Evolutionary conservation across 2,797 vertebrate species (phyloP).

Genomic region (Lithobates pipiens): DNA sequence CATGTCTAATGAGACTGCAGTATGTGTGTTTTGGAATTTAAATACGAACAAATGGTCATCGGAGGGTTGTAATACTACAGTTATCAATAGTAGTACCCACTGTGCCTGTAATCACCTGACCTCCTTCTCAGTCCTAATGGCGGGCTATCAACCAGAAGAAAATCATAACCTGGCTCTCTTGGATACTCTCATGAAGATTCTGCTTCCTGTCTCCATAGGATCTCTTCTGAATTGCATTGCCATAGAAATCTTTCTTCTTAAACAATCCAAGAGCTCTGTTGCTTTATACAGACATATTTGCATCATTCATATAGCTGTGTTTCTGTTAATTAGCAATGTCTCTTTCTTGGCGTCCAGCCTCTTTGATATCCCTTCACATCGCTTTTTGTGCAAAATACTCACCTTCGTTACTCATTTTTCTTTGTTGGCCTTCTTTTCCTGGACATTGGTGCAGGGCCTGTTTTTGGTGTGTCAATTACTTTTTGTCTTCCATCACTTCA

Average conservation of each 20-base stretch:
- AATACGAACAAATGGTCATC: slow-evolving; percentile 15
- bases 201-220: slow-evolving; percentile 19
- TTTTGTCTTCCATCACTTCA: slow-evolving; percentile 47
- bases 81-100: background rate
- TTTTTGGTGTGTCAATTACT: slow-evolving; percentile 20
- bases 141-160: background rate
- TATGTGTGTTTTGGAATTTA: slow-evolving; percentile 33
- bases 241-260: slow-evolving; percentile 21
- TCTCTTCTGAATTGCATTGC: slow-evolving; percentile 38
- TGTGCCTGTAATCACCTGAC: slow-evolving; percentile 45
- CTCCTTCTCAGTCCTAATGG: slow-evolving; percentile 44
- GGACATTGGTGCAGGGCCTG: slow-evolving; percentile 36
- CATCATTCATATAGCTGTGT: slow-evolving; percentile 22
- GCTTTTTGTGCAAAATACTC: background rate
- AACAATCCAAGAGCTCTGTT: background rate
- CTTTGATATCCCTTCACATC: background rate
- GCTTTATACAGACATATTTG: slow-evolving; percentile 44
- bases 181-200: background rate
- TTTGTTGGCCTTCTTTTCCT: slow-evolving; percentile 36
- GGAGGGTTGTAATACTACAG: slow-evolving; percentile 14
- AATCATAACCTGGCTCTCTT: background rate
- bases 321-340: slow-evolving; percentile 24
- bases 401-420: slow-evolving; percentile 39
- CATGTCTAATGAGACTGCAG: background rate
- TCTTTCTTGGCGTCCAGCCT: slow-evolving; percentile 19